A percentile compares a stretch with the other conserved stretches of the same genome.
Evolutionary conservation across 35 echinoderm and acorn worm species (phyloP).

Genomic region (Stichopus chloronotus): DNA sequence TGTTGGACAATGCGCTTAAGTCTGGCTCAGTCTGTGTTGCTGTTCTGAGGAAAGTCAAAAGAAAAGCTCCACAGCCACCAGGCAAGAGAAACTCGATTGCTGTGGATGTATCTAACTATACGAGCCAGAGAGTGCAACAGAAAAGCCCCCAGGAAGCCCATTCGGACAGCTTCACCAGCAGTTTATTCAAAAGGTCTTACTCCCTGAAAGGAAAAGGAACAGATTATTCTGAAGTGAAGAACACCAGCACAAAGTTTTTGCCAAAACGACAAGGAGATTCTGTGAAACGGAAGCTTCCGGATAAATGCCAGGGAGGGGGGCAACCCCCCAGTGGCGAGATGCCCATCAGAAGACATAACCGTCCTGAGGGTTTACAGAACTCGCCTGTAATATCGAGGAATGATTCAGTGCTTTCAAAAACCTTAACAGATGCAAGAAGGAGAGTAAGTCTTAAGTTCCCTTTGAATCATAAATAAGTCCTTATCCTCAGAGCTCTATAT

Average conservation of each 20-base stretch:
- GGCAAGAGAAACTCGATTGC: constrained; percentile 39
- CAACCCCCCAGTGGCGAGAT: neutral
- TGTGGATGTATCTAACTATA: neutral
- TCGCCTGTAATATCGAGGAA: constrained; percentile 61
- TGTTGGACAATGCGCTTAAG: constrained; percentile 55
- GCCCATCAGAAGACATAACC: constrained; percentile 46
- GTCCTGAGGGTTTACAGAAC: neutral
- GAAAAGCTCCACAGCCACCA: constrained; percentile 26
- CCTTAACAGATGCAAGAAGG: constrained; percentile 79
- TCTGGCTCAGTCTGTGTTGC: constrained; percentile 47
- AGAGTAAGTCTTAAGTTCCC: constrained; percentile 62
- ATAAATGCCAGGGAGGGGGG: constrained; percentile 14
- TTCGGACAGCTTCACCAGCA: neutral
- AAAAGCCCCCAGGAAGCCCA: neutral
- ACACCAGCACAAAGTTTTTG: neutral
- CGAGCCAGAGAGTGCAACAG: neutral
- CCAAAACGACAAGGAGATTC: constrained; percentile 35
- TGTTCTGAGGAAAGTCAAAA: constrained; percentile 42
- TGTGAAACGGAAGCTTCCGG: constrained; percentile 49
- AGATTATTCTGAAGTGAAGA: constrained; percentile 7
- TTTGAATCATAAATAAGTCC: no score
- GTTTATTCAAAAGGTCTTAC: constrained; percentile 19
- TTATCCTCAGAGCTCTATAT: no score
- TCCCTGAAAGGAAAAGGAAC: constrained; percentile 49
- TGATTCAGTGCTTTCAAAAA: constrained; percentile 87